Conservation (phyloP, 2,113 vertebrate genomes). For the Emydocephalus ijimae region DNA sequence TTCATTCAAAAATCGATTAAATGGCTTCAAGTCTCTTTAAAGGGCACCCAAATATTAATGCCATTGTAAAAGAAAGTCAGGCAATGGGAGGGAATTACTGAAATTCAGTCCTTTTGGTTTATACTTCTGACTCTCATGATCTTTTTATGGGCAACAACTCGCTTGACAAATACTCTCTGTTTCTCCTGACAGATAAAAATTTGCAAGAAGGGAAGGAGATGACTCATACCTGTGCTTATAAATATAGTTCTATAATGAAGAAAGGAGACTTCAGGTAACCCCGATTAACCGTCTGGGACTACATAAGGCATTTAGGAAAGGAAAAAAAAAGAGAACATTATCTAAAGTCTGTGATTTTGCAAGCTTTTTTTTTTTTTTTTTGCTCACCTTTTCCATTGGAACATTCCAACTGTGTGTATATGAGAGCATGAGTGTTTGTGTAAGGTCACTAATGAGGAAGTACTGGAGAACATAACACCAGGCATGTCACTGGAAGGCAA, state of each 20-base stretch:
- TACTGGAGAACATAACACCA: no score
- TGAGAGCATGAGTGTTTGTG: no score
- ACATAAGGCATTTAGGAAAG: background rate
- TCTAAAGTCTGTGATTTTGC: background rate
- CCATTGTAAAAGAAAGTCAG: background rate
- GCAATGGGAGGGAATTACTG: background rate
- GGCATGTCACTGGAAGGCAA: no score
- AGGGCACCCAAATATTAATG: background rate
- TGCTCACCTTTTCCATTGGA: background rate
- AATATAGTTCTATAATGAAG: background rate
- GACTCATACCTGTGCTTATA: background rate
- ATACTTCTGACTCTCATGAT: background rate
- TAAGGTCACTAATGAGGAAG: background rate
- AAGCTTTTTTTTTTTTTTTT: background rate
- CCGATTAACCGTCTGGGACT: background rate
- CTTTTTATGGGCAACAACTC: background rate
- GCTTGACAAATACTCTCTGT: background rate
- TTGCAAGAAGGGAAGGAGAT: conserved; percentile 15
- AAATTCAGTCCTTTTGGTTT: background rate
- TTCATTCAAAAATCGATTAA: background rate
- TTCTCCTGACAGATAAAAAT: conserved; percentile 5
- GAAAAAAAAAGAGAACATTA: background rate
- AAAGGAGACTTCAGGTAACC: background rate
- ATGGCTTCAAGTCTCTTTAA: background rate
- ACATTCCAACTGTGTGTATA: background rate